phyloP scores from a whole-genome alignment of 1,140 invertebrate species.

The Brachionus koreanus region DNA sequence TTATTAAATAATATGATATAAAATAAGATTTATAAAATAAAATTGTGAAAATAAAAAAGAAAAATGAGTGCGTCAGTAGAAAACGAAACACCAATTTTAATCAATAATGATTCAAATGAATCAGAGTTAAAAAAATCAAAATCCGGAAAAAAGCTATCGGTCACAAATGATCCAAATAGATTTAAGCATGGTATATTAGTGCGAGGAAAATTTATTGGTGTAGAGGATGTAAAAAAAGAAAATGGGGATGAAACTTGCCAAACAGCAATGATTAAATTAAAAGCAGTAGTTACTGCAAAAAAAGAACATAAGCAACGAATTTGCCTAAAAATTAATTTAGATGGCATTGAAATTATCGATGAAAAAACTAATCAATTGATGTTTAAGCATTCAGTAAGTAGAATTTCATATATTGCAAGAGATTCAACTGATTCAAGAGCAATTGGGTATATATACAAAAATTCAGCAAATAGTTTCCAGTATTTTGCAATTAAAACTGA shows the following conservation, averaged over 20 bases:
- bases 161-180: background rate
- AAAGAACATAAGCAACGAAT: slow-evolving; percentile 40
- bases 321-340: slow-evolving; percentile 37
- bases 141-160: background rate
- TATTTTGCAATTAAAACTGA: slow-evolving; percentile 45
- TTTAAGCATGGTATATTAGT: slow-evolving; percentile 26
- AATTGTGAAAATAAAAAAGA: background rate
- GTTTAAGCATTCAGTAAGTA: slow-evolving; percentile 24
- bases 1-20: background rate
- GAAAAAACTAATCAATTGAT: slow-evolving; percentile 37
- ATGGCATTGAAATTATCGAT: slow-evolving; percentile 36
- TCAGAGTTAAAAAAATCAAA: background rate
- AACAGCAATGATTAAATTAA: slow-evolving; percentile 43
- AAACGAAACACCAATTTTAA: background rate
- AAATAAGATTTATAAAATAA: background rate
- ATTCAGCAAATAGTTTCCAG: background rate
- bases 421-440: slow-evolving; percentile 35
- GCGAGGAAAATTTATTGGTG: slow-evolving; percentile 39
- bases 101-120: background rate
- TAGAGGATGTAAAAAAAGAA: slow-evolving; percentile 38
- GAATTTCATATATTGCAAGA: slow-evolving; percentile 40
- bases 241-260: slow-evolving; percentile 28
- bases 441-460: slow-evolving; percentile 33
- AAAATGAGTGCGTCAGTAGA: background rate
- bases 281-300: slow-evolving; percentile 13